These are phyloP conservation scores for Eilema sororculum DNA, from an alignment of 2,888 invertebrate genomes.

Conservation along the genomic window DNA sequence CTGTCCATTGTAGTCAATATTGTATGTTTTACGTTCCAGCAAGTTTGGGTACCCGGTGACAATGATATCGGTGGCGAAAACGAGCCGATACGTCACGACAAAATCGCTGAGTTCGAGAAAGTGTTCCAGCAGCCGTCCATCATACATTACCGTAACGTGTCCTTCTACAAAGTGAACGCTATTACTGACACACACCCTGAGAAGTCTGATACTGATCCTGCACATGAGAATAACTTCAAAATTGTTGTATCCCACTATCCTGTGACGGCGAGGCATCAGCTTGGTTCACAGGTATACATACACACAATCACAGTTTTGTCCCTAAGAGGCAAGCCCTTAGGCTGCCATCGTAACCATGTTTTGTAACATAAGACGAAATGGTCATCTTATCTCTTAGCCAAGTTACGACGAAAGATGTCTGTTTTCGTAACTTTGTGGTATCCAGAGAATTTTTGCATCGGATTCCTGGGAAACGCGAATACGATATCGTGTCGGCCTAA, in stretches of 20 bases:
- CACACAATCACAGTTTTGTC: too few species aligned
- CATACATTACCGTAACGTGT: constrained; percentile 87
- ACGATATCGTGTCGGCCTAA: too few species aligned
- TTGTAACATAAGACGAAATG: too few species aligned
- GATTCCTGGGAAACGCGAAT: too few species aligned
- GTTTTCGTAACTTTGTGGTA: too few species aligned
- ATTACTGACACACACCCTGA: constrained; percentile 89
- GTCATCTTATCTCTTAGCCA: too few species aligned
- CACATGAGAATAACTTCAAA: constrained; percentile 80
- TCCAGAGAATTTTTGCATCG: too few species aligned
- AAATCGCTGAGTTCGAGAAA: constrained; percentile 90
- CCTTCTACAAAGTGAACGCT: constrained; percentile 92
- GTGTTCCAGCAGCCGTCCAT: constrained; percentile 91
- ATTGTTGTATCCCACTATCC: constrained; percentile 93
- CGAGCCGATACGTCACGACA: constrained; percentile 89
- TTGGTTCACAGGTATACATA: constrained; percentile 73
- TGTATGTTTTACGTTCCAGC: constrained; percentile 79
- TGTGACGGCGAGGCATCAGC: constrained; percentile 68
- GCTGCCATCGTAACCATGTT: too few species aligned
- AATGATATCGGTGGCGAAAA: constrained; percentile 99
- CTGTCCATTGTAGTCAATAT: too few species aligned
- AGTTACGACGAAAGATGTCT: too few species aligned
- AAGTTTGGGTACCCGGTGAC: constrained; percentile 97
- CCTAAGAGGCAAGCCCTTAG: too few species aligned
- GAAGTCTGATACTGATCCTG: constrained; percentile 62